phyloP scores from a whole-genome alignment of 2,113 vertebrate genomes.

The Mohoua ochrocephala region DNA sequence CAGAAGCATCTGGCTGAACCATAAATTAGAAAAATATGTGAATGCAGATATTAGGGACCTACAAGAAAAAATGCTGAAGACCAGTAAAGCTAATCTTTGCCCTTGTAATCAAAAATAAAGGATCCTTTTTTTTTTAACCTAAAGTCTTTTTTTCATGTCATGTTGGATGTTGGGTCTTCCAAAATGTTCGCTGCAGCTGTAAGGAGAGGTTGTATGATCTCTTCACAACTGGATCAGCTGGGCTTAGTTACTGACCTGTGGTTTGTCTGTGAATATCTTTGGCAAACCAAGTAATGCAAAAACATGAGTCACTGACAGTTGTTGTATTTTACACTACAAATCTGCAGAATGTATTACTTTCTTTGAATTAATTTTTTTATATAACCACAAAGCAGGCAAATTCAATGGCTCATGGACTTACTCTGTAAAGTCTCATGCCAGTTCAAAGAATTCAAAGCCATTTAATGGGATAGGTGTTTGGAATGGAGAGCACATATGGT shows the following conservation, averaged over 20 bases:
- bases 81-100: background rate
- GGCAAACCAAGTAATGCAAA: background rate
- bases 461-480: background rate
- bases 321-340: background rate
- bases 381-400: background rate
- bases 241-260: background rate
- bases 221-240: background rate
- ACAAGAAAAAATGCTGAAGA: background rate
- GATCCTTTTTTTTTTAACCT: background rate
- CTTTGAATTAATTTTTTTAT: background rate
- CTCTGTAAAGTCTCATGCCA: background rate
- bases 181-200: background rate
- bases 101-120: background rate
- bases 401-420: background rate
- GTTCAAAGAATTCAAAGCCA: background rate
- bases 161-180: background rate
- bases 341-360: background rate
- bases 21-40: background rate
- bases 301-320: background rate
- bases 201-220: background rate
- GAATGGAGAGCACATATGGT: background rate
- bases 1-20: background rate
- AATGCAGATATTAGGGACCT: background rate
- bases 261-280: background rate
- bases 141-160: background rate